These are phyloP conservation scores for Agapostemon virescens DNA, from an alignment of 2,888 invertebrate species.

Conservation along the genomic window DNA sequence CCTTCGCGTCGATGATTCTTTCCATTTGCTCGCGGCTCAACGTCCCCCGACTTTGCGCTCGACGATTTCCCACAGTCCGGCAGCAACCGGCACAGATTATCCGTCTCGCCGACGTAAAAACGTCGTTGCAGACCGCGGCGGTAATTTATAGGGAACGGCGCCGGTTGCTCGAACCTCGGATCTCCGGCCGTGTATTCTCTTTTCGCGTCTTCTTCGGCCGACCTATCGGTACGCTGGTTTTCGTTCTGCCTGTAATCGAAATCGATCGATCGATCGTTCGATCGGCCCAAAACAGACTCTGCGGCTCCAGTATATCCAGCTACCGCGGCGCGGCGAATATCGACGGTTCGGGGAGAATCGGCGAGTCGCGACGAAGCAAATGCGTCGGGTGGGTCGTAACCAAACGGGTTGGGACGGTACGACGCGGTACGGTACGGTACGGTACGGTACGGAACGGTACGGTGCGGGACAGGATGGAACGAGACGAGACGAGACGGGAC, in stretches of 20 bases:
- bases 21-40: slow-evolving; percentile 57
- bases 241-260: not conserved
- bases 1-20: slow-evolving; percentile 53
- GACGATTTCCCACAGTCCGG: slow-evolving; percentile 33
- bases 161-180: too few species aligned
- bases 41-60: slow-evolving; percentile 38
- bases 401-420: not conserved
- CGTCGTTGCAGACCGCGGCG: not conserved
- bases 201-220: too few species aligned
- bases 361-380: too few species aligned
- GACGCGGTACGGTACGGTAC: not conserved
- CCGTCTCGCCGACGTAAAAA: slow-evolving; percentile 1
- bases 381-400: not conserved
- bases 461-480: not conserved
- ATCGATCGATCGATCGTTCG: not conserved
- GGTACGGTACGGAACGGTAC: not conserved
- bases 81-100: not conserved
- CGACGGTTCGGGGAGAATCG: not conserved
- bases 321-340: not conserved
- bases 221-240: not conserved
- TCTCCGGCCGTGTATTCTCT: not conserved
- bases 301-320: too few species aligned
- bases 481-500: not conserved
- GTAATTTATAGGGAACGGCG: not conserved
- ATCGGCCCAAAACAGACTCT: too few species aligned